These are phyloP conservation scores for Grallaria varia DNA, from an alignment of 2,113 vertebrate species.

Conservation along the genomic window DNA sequence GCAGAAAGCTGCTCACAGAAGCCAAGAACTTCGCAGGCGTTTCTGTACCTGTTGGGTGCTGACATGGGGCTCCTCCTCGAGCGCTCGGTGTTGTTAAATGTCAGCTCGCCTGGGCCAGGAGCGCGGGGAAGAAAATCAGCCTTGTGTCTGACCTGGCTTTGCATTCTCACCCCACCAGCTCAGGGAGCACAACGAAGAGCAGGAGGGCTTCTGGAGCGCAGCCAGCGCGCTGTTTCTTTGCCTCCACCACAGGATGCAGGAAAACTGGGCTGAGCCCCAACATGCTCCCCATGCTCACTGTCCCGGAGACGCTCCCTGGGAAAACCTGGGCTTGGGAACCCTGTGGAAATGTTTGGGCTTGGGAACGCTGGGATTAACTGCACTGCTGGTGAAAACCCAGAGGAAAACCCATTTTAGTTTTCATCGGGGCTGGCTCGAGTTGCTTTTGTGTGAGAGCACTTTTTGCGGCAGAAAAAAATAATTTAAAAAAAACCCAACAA, in stretches of 20 bases:
- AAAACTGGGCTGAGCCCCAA: not conserved
- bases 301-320: not conserved
- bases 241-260: not conserved
- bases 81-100: not conserved
- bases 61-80: not conserved
- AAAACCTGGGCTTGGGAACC: constrained; percentile 1
- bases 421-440: fast-evolving
- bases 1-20: not conserved
- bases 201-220: not conserved
- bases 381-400: not conserved
- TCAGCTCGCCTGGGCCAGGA: not conserved
- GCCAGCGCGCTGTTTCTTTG: not conserved
- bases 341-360: not conserved
- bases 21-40: constrained; percentile 46
- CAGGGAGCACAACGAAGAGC: not conserved
- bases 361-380: not conserved
- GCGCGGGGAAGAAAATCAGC: not conserved
- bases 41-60: constrained; percentile 52
- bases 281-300: not conserved
- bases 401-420: not conserved
- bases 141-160: not conserved
- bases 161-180: not conserved
- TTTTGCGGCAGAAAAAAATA: not conserved
- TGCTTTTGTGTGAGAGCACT: not conserved
- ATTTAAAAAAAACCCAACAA: not conserved